These are phyloP conservation scores for Drepana arcuata DNA, from an alignment of 1,140 invertebrate genomes.

Conservation along the genomic window DNA sequence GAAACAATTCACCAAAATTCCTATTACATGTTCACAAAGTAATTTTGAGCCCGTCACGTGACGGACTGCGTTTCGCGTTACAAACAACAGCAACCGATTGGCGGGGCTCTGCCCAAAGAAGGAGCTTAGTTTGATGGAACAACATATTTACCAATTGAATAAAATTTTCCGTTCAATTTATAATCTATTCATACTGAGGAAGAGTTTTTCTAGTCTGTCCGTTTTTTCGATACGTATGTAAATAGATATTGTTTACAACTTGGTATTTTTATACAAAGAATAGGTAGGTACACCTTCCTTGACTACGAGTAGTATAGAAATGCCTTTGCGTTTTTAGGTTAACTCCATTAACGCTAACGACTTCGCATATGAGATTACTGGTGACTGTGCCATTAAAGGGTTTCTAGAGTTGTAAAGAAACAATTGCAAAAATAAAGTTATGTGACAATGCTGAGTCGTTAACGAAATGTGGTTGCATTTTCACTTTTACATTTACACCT, in stretches of 20 bases:
- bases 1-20: constrained; percentile 34
- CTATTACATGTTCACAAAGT: constrained; percentile 9
- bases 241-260: constrained; percentile 5
- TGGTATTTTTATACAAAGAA: constrained; percentile 4
- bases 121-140: too few relatives aligned
- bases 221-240: too few relatives aligned
- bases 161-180: too few relatives aligned
- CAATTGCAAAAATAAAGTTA: constrained; percentile 13
- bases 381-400: constrained; percentile 11
- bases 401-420: constrained; percentile 11
- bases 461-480: constrained; percentile 24
- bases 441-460: constrained; percentile 8
- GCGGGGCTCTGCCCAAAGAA: too few relatives aligned
- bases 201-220: too few relatives aligned
- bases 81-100: too few relatives aligned
- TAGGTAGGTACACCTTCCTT: constrained; percentile 1
- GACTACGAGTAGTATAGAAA: background rate
- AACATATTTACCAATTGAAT: too few relatives aligned
- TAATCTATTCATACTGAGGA: too few relatives aligned
- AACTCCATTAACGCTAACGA: too few relatives aligned
- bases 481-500: constrained; percentile 39
- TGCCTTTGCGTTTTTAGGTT: too few relatives aligned
- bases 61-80: too few relatives aligned
- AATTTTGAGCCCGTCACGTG: too few relatives aligned
- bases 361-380: constrained; percentile 6